Evolutionary conservation across 2,113 vertebrate genomes (phyloP), one percentile per base, ranked within the genome.

Genomic region (Macquaria ambigua): DNA sequence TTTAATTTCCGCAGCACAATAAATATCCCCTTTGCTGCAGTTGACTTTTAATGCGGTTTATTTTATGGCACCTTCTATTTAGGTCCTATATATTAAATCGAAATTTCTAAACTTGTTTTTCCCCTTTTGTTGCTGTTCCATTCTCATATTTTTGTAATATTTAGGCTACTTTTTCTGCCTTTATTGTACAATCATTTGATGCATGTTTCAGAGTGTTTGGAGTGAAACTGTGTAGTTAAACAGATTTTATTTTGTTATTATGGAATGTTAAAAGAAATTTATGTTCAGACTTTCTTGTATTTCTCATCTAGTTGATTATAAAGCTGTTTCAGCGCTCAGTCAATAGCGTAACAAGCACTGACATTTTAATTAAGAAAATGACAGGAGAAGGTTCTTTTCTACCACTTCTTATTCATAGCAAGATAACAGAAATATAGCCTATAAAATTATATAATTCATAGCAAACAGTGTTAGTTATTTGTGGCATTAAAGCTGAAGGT

Each of bases 1-100:
- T 84, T 86, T 82, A 55, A 82, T 90, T 82, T 84, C 43, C 58
- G 69, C 53, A 84, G 52, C 63, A 6, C 43, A 68, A 28, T 25
- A 64, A 82, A 1, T n/a, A 15, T 31, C 43, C 70, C 63, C 63
- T 16, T 34, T 46, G 53, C 46, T 68, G 25, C 15, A 28, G 28
- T 37, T 52, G 43, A n/a, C 31, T 53, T 21, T 48, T 31, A 34
- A 55, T n/a, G 31, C 8, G 41, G 7, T 9, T 7, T 1, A 4
- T 48, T 79, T 75, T 5, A 50, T 9, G 25, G 11, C 41, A 46
- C 0, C 23, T 18, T 41, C 50, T 25, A 10, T 31, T 64, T 41
- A 9, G 0, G 1, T 43, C 34, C 2, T 2, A 3, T 9, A 23
- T 20, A 74, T 81, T 59, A 11, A 25, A 43, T 52, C 7, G 0